Percentiles rank a stretch among this genome's conserved stretches.
phyloP scores from a whole-genome alignment of 2,888 invertebrate species.

The Leptura quadrifasciata region DNA sequence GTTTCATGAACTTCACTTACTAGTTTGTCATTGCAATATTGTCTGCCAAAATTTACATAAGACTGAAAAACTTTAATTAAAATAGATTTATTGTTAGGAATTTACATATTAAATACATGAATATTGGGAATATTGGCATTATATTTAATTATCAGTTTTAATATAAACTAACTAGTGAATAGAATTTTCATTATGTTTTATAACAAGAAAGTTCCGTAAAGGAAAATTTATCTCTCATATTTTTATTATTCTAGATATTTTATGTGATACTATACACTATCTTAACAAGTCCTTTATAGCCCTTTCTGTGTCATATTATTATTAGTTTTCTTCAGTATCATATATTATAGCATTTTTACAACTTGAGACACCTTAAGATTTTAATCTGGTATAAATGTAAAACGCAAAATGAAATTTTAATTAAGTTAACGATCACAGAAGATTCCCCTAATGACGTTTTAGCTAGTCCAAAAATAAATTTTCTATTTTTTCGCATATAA shows the following conservation, averaged over 20 bases:
- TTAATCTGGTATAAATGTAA: not conserved
- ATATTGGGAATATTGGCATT: too few relatives aligned
- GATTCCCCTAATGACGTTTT: not conserved
- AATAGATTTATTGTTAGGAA: too few relatives aligned
- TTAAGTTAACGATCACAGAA: not conserved
- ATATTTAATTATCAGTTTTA: too few relatives aligned
- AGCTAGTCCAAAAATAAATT: not conserved
- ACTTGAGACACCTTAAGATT: not conserved
- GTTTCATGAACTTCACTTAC: too few relatives aligned
- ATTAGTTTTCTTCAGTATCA: slow-evolving; percentile 8
- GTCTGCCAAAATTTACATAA: too few relatives aligned
- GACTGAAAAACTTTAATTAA: too few relatives aligned
- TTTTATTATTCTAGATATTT: slow-evolving; percentile 12
- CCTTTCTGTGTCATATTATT: not conserved
- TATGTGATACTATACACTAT: not conserved
- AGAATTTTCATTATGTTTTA: too few relatives aligned
- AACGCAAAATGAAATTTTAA: not conserved
- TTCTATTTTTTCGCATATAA: not conserved
- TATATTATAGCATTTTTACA: not conserved
- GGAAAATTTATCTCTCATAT: not conserved
- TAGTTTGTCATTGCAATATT: too few relatives aligned
- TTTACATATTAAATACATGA: too few relatives aligned
- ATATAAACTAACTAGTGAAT: too few relatives aligned
- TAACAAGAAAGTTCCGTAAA: not conserved
- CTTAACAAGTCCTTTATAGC: slow-evolving; percentile 16